Evolutionary conservation across 1,140 invertebrate species (phyloP).

Genomic region (Drosophila sucinea): DNA sequence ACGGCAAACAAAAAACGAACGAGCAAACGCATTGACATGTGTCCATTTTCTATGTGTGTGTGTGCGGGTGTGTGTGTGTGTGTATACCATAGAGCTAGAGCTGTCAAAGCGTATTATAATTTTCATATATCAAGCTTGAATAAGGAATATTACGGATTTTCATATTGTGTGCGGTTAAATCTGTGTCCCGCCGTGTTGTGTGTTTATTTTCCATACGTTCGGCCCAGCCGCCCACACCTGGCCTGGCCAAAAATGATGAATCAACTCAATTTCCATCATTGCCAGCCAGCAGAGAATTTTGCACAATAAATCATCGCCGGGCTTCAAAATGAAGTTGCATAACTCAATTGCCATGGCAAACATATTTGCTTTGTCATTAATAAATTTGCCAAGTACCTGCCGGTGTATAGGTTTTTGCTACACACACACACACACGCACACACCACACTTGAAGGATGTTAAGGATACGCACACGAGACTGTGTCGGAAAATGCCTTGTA

Average conservation of each 20-base stretch:
- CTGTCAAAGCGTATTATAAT: slow-evolving; percentile 72
- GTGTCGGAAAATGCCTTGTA: slow-evolving; percentile 49
- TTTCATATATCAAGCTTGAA: slow-evolving; percentile 70
- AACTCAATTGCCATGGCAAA: slow-evolving; percentile 51
- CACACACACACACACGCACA: not conserved
- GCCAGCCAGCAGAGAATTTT: slow-evolving; percentile 2
- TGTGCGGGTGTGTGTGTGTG: slow-evolving; percentile 31
- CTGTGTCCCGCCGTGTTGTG: slow-evolving; percentile 10
- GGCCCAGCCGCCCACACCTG: slow-evolving; percentile 1
- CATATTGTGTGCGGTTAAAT: slow-evolving; percentile 35
- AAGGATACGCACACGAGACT: slow-evolving; percentile 29
- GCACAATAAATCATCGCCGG: slow-evolving; percentile 44
- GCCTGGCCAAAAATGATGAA: slow-evolving; percentile 43
- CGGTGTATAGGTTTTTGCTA: slow-evolving; percentile 6
- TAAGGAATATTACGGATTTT: slow-evolving; percentile 40
- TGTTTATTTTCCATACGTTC: slow-evolving; percentile 2
- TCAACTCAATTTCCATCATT: slow-evolving; percentile 51
- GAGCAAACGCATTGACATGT: slow-evolving; percentile 46
- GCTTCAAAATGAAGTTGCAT: slow-evolving; percentile 44
- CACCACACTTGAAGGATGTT: slow-evolving; percentile 32
- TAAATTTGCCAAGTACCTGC: slow-evolving; percentile 47
- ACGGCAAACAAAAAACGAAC: slow-evolving; percentile 58
- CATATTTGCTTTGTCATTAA: slow-evolving; percentile 68
- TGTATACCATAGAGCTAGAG: slow-evolving; percentile 34
- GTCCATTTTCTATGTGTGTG: slow-evolving; percentile 34